phyloP scores from a whole-genome alignment of 2,888 invertebrate species.

The Ophraella communa region DNA sequence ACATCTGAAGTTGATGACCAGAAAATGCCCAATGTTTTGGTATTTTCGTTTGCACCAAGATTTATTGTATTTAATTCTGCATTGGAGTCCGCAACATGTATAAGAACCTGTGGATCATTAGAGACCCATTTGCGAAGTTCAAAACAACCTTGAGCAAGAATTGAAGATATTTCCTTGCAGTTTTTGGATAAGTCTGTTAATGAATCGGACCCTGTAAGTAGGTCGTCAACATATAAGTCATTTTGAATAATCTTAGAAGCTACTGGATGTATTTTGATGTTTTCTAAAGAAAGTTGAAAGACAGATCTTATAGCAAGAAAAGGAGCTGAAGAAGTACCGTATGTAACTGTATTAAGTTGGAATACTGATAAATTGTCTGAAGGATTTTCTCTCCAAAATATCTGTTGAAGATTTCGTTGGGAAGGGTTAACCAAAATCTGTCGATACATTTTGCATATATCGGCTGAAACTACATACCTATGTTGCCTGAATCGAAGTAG shows the following conservation, averaged over 20 bases:
- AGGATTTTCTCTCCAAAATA: background rate
- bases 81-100: no score
- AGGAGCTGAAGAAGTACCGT: no score
- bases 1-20: no score
- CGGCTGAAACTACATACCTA: background rate
- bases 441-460: background rate
- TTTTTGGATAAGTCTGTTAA: no score
- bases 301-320: background rate
- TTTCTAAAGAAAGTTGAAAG: background rate
- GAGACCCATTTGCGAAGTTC: no score
- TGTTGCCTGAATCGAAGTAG: background rate
- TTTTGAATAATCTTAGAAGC: background rate
- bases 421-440: background rate
- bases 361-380: background rate
- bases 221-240: conserved; percentile 39
- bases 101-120: no score
- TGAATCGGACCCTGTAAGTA: background rate
- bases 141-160: no score
- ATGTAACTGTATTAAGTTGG: background rate
- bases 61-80: no score
- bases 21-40: no score
- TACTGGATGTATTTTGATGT: background rate
- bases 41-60: no score
- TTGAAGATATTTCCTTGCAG: no score
- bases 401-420: background rate